Conservation (phyloP, 2,797 vertebrate species). For the Leptatherina wallacei region DNA sequence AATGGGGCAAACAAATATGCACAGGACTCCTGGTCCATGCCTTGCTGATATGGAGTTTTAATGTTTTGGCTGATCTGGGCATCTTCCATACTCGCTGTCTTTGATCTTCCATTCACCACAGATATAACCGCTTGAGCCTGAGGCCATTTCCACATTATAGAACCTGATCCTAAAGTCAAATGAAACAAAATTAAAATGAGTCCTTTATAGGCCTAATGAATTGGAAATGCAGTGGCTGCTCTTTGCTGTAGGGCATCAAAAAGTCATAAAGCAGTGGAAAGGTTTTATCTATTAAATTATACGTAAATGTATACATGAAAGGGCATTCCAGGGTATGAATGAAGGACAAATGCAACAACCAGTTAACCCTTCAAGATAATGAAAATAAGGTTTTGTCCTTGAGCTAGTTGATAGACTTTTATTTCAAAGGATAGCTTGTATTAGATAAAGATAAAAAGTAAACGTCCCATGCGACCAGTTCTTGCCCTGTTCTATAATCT, state of each 20-base stretch:
- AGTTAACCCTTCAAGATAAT: constrained; percentile 8
- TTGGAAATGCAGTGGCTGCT: constrained; percentile 37
- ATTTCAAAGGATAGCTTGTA: background rate
- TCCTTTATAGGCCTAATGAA: constrained; percentile 58
- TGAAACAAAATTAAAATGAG: constrained; percentile 66
- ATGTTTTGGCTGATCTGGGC: background rate
- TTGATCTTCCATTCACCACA: constrained; percentile 54
- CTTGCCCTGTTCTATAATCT: constrained; percentile 1
- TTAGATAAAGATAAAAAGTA: background rate
- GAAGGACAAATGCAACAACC: constrained; percentile 30
- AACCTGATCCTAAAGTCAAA: constrained; percentile 57
- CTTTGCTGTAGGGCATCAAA: constrained; percentile 50
- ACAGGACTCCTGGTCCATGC: background rate
- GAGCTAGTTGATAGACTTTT: background rate
- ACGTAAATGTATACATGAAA: constrained; percentile 37
- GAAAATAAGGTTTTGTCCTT: constrained; percentile 5
- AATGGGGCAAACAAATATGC: background rate
- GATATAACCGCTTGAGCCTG: constrained; percentile 25
- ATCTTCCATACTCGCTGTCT: background rate
- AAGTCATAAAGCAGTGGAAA: constrained; percentile 41
- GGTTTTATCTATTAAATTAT: constrained; percentile 56
- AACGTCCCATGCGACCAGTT: background rate
- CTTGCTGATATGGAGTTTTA: background rate
- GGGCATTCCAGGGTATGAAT: constrained; percentile 27
- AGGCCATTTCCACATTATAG: constrained; percentile 51